Evolutionary conservation across 1,140 invertebrate genomes (phyloP).

Genomic region (Drosophila kepulauana): DNA sequence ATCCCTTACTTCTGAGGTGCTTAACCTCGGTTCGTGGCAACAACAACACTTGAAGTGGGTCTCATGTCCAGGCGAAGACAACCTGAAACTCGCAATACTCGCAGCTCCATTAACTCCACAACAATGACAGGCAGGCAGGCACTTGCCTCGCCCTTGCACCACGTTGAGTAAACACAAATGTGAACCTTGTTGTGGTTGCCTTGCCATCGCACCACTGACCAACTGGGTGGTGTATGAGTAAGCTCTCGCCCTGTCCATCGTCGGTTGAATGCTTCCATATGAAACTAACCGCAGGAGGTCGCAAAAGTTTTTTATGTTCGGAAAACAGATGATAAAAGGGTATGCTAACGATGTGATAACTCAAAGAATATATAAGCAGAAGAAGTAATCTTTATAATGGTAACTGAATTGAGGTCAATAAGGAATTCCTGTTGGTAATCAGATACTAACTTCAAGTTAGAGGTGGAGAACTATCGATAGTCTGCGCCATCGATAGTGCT

Average conservation of each 20-base stretch:
- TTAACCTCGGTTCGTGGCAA: conserved; percentile 60
- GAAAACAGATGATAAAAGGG: too few species aligned
- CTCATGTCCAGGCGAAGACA: conserved; percentile 51
- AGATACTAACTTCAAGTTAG: too few species aligned
- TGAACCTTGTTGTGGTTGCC: conserved; percentile 53
- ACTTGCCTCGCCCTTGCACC: conserved; percentile 29
- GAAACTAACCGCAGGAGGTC: conserved; percentile 41
- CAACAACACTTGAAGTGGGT: conserved; percentile 60
- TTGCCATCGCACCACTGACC: conserved; percentile 42
- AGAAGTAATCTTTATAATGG: too few species aligned
- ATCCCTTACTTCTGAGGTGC: conserved; percentile 50
- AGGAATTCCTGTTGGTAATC: too few species aligned
- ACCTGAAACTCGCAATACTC: conserved; percentile 41
- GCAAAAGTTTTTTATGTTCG: conserved; percentile 13
- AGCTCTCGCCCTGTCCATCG: background rate
- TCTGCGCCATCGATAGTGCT: too few species aligned
- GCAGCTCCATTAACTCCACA: conserved; percentile 15
- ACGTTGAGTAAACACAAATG: conserved; percentile 62
- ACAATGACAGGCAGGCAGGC: conserved; percentile 7
- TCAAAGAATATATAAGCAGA: too few species aligned
- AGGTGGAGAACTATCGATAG: too few species aligned
- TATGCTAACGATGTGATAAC: too few species aligned
- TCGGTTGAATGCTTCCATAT: background rate
- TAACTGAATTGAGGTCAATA: too few species aligned
- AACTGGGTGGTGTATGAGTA: conserved; percentile 14